Percentiles rank a stretch among this genome's conserved stretches.
These are phyloP conservation scores for Otocyon megalotis DNA, from an alignment of 2,113 vertebrate genomes.

Conservation along the genomic window DNA sequence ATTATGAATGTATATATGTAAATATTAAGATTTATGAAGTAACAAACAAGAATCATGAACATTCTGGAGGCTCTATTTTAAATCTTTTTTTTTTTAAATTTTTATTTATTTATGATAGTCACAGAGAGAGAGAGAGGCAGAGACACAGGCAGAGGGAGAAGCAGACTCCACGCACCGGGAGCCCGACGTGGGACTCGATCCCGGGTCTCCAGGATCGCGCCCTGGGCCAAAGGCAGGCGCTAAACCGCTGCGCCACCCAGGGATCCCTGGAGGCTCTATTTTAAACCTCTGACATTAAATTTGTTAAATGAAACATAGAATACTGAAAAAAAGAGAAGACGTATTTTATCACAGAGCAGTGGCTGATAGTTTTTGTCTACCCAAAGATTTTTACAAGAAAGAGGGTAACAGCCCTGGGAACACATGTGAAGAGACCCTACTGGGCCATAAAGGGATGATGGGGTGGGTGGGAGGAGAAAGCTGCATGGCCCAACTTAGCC, in stretches of 20 bases:
- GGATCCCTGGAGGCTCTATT: neutral
- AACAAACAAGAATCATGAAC: neutral
- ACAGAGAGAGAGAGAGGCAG: no score
- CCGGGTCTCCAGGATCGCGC: no score
- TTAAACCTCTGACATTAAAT: neutral
- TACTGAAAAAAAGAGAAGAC: neutral
- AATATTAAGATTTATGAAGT: conserved; percentile 26
- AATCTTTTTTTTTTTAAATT: no score
- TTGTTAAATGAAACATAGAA: neutral
- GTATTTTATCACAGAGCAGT: neutral
- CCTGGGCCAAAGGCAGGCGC: no score
- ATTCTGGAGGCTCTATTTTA: neutral
- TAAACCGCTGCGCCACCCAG: no score
- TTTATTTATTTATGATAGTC: no score
- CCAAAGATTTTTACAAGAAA: neutral
- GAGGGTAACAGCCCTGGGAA: neutral
- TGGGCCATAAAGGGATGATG: neutral
- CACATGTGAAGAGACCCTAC: neutral
- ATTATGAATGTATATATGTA: neutral
- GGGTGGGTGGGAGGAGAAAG: neutral
- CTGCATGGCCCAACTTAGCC: neutral
- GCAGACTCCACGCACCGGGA: no score
- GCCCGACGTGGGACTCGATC: no score
- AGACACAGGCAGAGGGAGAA: no score
- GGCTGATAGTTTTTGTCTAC: neutral